A percentile compares a stretch with the other conserved stretches of the same genome.
Conservation (phyloP, 2,888 invertebrate genomes). For the Lepidonotus clava region DNA sequence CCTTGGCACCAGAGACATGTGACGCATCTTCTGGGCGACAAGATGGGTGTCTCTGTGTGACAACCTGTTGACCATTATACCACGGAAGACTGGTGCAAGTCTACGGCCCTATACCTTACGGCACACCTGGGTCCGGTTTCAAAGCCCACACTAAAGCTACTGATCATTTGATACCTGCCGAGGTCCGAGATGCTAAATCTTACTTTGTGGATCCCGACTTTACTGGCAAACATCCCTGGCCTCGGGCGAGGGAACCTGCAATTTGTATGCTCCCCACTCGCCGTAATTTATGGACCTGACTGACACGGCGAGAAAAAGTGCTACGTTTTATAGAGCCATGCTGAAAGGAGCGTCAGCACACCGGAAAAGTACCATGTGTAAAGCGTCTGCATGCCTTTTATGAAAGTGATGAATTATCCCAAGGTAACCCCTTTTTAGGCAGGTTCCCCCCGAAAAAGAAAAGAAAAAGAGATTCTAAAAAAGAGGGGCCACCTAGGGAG, state of each 20-base stretch:
- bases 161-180: conserved; percentile 36
- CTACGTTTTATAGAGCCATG: not conserved
- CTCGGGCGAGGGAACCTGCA: conserved; percentile 26
- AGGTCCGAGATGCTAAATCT: conserved; percentile 32
- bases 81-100: not conserved
- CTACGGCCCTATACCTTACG: not conserved
- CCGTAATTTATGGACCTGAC: conserved; percentile 1
- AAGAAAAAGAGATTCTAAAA: no score
- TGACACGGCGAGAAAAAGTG: not conserved
- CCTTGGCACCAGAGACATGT: no score
- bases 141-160: conserved; percentile 17
- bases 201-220: conserved; percentile 46
- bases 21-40: no score
- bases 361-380: not conserved
- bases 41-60: no score
- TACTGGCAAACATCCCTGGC: not conserved
- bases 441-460: no score
- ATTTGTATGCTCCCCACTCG: not conserved
- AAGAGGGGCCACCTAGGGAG: no score
- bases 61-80: no score
- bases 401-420: not conserved
- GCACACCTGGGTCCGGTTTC: conserved; percentile 24
- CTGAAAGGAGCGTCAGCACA: conserved; percentile 28
- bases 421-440: not conserved
- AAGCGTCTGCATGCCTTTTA: not conserved